Conservation (phyloP, 2,797 vertebrate genomes). For the Eospalax fontanierii region DNA sequence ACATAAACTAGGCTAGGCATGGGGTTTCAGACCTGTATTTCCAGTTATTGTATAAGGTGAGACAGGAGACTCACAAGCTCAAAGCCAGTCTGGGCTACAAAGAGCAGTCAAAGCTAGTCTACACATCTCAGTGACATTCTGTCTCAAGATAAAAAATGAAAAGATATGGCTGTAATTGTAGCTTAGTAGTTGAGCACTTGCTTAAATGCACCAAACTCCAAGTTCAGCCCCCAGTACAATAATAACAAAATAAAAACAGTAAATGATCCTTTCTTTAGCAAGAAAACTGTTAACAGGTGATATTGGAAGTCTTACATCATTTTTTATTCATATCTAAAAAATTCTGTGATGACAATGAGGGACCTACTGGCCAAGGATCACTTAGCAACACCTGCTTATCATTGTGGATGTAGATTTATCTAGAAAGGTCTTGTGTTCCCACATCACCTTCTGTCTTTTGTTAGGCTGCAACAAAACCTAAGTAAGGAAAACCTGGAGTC, state of each 20-base stretch:
- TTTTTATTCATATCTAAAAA: constrained; percentile 78
- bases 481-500: background rate
- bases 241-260: background rate
- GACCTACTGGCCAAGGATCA: constrained; percentile 75
- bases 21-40: background rate
- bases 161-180: background rate
- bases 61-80: background rate
- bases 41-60: background rate
- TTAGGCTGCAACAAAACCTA: background rate
- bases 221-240: background rate
- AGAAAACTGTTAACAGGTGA: constrained; percentile 68
- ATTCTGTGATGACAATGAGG: constrained; percentile 72
- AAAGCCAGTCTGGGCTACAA: background rate
- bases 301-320: constrained; percentile 74
- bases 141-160: background rate
- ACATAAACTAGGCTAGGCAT: constrained; percentile 68
- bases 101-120: background rate
- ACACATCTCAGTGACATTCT: background rate
- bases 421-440: constrained; percentile 67
- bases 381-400: constrained; percentile 78
- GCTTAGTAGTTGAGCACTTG: too few relatives aligned
- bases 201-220: background rate
- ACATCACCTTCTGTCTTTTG: constrained; percentile 67
- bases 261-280: constrained; percentile 66
- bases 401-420: constrained; percentile 58